Conservation (phyloP, 2,797 vertebrate genomes). For the Gymnoscopelus braueri region DNA sequence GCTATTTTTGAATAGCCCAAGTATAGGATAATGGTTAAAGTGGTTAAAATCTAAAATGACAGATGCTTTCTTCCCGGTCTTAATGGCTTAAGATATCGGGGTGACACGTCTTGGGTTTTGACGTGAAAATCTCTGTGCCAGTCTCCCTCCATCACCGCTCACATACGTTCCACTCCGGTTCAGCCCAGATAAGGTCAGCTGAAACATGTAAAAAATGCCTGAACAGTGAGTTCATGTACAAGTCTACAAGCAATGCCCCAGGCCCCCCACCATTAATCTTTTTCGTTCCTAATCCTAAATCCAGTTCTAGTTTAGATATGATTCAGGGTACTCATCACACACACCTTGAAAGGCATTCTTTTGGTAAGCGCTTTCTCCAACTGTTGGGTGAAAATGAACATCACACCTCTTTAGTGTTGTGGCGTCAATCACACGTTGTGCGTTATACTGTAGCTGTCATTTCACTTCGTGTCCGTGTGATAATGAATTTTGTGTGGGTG, state of each 20-base stretch:
- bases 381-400: slow-evolving; percentile 72
- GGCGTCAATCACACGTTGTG: slow-evolving; percentile 29
- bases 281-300: slow-evolving; percentile 66
- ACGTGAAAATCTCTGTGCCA: slow-evolving; percentile 38
- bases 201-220: slow-evolving; percentile 43
- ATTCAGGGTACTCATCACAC: slow-evolving; percentile 61
- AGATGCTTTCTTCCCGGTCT: too few relatives aligned
- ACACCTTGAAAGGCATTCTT: slow-evolving; percentile 47
- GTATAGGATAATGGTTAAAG: too few relatives aligned
- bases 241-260: slow-evolving; percentile 48
- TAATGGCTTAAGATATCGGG: slow-evolving; percentile 5
- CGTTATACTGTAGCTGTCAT: slow-evolving; percentile 55
- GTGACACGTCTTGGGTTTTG: slow-evolving; percentile 23
- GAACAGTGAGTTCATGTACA: slow-evolving; percentile 54
- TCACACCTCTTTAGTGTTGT: slow-evolving; percentile 49
- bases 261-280: background rate
- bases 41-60: too few relatives aligned
- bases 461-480: slow-evolving; percentile 42
- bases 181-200: slow-evolving; percentile 50
- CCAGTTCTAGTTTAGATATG: slow-evolving; percentile 65
- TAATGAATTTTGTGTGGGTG: slow-evolving; percentile 56
- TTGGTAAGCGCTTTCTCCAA: slow-evolving; percentile 35
- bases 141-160: slow-evolving; percentile 21
- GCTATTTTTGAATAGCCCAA: too few relatives aligned
- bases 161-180: slow-evolving; percentile 21